These are phyloP conservation scores for Decapterus maruadsi DNA, from an alignment of 2,797 vertebrate genomes.

Conservation along the genomic window DNA sequence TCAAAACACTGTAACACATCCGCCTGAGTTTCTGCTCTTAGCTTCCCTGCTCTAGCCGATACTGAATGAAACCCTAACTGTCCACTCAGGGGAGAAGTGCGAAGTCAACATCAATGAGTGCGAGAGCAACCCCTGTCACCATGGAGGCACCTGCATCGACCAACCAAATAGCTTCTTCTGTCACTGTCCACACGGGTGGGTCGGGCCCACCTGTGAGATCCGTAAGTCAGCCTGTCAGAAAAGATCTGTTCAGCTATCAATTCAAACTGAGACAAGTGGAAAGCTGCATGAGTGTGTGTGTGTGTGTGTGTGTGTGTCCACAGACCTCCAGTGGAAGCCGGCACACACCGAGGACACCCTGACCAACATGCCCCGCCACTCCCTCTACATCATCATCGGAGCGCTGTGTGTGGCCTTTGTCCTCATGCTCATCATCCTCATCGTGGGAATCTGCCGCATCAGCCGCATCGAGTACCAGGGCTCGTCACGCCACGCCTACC, in stretches of 20 bases:
- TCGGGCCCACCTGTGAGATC: constrained; percentile 96
- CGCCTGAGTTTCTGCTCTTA: constrained; percentile 8
- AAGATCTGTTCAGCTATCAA: constrained; percentile 23
- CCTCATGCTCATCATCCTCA: constrained; percentile 98
- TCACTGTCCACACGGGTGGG: constrained; percentile 96
- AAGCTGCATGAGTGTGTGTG: constrained; percentile 17
- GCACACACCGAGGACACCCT: constrained; percentile 93
- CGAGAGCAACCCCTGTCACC: constrained; percentile 95
- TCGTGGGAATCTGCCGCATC: constrained; percentile 99
- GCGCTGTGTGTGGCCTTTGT: constrained; percentile 98
- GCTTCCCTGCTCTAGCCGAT: not conserved
- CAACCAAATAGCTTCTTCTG: constrained; percentile 94
- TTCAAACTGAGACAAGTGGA: constrained; percentile 6
- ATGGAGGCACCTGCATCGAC: constrained; percentile 94
- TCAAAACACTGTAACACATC: not conserved
- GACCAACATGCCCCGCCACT: constrained; percentile 97
- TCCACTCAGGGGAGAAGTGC: constrained; percentile 89
- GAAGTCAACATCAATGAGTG: constrained; percentile 95
- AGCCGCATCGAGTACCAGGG: constrained; percentile 99
- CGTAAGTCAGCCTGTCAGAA: constrained; percentile 87
- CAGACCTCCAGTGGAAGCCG: constrained; percentile 97
- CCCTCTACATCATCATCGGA: constrained; percentile 98
- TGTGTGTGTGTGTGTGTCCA: constrained; percentile 30
- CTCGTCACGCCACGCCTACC: constrained; percentile 95
- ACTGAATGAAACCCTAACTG: constrained; percentile 30